These are phyloP conservation scores for Agrochola lota DNA, from an alignment of 2,888 invertebrate genomes.

Conservation along the genomic window DNA sequence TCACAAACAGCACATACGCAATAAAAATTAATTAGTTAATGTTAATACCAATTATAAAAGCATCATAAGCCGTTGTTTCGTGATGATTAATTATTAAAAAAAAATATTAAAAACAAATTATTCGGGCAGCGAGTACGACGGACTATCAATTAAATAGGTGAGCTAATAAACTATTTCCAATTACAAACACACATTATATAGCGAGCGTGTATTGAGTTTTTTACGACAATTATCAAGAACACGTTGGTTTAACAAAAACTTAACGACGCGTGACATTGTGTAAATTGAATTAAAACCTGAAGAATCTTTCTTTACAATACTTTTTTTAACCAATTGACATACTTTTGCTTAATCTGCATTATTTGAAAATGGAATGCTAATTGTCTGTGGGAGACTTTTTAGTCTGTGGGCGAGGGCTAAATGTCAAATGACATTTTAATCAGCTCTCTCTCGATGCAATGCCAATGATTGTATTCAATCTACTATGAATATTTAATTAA, in stretches of 20 bases:
- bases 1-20: conserved; percentile 21
- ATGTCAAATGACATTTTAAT: conserved; percentile 59
- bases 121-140: conserved; percentile 46
- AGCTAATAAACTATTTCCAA: conserved; percentile 79
- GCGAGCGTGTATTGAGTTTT: conserved; percentile 74
- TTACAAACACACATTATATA: conserved; percentile 70
- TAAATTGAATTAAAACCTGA: conserved; percentile 70
- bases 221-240: conserved; percentile 78
- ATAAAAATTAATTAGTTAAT: conserved; percentile 44
- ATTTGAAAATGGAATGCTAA: conserved; percentile 39
- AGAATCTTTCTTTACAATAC: conserved; percentile 30
- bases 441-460: conserved; percentile 42
- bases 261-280: conserved; percentile 78
- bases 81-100: conserved; percentile 44
- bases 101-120: conserved; percentile 48
- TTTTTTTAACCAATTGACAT: conserved; percentile 34
- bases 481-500: conserved; percentile 49
- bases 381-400: conserved; percentile 36
- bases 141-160: conserved; percentile 77
- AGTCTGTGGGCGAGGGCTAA: conserved; percentile 48
- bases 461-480: conserved; percentile 52
- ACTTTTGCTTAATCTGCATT: conserved; percentile 16
- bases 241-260: conserved; percentile 74
- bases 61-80: conserved; percentile 39
- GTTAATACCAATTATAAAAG: conserved; percentile 54